Evolutionary conservation across 2,888 invertebrate genomes (phyloP), one percentile per base, ranked within the genome.

Genomic region (Loripinus fragilis): DNA sequence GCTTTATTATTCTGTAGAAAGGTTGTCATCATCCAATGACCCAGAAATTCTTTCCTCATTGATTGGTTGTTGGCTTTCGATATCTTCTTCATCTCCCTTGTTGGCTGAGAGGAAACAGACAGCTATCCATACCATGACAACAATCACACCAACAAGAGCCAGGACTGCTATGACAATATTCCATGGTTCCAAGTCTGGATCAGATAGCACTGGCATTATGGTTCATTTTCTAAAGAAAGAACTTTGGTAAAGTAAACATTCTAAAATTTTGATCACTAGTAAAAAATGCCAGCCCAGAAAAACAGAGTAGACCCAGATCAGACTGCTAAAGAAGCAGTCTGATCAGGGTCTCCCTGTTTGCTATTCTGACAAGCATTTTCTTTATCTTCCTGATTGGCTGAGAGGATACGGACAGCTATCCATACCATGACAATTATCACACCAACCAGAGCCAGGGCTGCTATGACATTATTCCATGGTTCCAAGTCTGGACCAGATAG

Each of bases 61-160:
- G 23, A 48, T 23, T 48, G 3, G 3, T n/a, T 38, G 38, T 38
- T 8, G 12, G n/a, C n/a, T n/a, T 12, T 38, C 38, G 12, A 38
- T 38, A 12, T 38, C 38, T 60, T 60, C 60, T 15, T 10, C 28
- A 10, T 68, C 68, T 45, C n/a, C 68, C 7, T 42, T 28, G 2
- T 68, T 20, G 23, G 68, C 20, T 45, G 45, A 17, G 28, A 68
- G 28, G 28, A 68, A 10, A 48, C 48, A 68, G 17, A 68, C 42
- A 45, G 68, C 68, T 28, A 68, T 68, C 20, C 45, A 28, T 30
- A 68, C 28, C 68, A 68, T 68, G 68, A 68, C 45, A 68, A 25
- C 45, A 15, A 48, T 48, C 20, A 68, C 30, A 35, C 20, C 12
- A 28, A 38, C 45, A 33, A 68, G 45, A 28, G n/a, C 42, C 8